phyloP scores from a whole-genome alignment of 2,797 vertebrate species.

The Acipenser oxyrinchus region DNA sequence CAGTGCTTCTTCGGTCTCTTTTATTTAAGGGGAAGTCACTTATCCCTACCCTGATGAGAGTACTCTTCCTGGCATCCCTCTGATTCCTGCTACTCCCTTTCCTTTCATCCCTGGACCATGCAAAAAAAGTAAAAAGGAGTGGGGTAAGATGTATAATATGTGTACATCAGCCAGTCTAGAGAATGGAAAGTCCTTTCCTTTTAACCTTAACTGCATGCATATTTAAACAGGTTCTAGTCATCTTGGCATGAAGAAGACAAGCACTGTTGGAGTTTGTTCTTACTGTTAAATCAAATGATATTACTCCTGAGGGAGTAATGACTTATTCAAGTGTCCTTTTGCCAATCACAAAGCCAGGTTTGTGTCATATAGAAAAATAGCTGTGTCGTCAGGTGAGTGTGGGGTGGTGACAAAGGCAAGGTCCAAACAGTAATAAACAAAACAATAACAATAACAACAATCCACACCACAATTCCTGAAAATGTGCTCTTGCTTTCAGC shows the following conservation, averaged over 20 bases:
- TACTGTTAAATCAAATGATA: constrained; percentile 10
- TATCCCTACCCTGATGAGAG: not conserved
- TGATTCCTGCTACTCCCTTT: not conserved
- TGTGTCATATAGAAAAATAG: too few species aligned
- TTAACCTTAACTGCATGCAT: constrained; percentile 9
- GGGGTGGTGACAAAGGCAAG: too few species aligned
- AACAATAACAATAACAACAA: too few species aligned
- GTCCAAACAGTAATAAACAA: too few species aligned
- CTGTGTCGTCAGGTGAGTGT: too few species aligned
- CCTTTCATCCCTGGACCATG: not conserved
- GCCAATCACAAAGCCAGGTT: too few species aligned
- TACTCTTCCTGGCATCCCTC: not conserved
- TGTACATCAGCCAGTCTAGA: not conserved
- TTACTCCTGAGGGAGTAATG: not conserved
- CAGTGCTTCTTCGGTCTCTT: too few species aligned
- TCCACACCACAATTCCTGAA: too few species aligned
- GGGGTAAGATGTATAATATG: not conserved
- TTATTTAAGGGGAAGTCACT: constrained; percentile 1
- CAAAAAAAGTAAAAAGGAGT: not conserved
- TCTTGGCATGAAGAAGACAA: not conserved
- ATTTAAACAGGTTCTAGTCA: constrained; percentile 7
- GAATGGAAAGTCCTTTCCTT: not conserved
- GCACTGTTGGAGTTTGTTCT: constrained; percentile 7
- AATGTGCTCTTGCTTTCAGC: too few species aligned
- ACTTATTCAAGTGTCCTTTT: too few species aligned